A percentile compares a stretch with the other conserved stretches of the same genome.
Evolutionary conservation across 92 coral and sea anemone species (phyloP).

Genomic region (Actinernus sp.): DNA sequence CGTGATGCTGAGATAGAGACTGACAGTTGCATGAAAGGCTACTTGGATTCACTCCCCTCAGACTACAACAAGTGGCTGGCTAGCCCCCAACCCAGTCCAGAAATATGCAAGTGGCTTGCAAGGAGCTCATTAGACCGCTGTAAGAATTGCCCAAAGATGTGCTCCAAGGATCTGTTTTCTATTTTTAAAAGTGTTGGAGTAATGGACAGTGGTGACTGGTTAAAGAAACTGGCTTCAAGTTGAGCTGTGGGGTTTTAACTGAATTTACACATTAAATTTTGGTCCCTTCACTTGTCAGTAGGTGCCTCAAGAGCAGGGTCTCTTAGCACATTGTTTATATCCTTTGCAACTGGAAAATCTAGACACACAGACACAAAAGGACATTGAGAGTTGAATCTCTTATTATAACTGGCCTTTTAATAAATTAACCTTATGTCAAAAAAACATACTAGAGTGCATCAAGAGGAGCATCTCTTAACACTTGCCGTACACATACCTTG

Average conservation of each 20-base stretch:
- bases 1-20: background rate
- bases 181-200: conserved; percentile 71
- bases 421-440: too few species aligned
- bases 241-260: too few species aligned
- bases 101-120: conserved; percentile 84
- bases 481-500: too few species aligned
- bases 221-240: conserved; percentile 40
- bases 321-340: background rate
- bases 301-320: conserved; percentile 14
- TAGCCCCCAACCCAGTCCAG: conserved; percentile 26
- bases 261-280: too few species aligned
- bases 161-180: conserved; percentile 78
- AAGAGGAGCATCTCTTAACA: conserved; percentile 14
- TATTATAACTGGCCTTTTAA: too few species aligned
- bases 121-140: conserved; percentile 76
- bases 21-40: conserved; percentile 48
- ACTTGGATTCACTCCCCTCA: conserved; percentile 51
- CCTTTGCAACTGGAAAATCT: background rate
- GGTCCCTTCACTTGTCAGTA: too few species aligned
- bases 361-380: too few species aligned
- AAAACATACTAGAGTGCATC: background rate
- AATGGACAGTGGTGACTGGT: conserved; percentile 67
- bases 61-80: conserved; percentile 74
- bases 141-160: conserved; percentile 82
- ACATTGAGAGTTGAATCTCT: too few species aligned